These are phyloP conservation scores for Orthonevra nobilis DNA, from an alignment of 2,888 invertebrate species.

Conservation along the genomic window DNA sequence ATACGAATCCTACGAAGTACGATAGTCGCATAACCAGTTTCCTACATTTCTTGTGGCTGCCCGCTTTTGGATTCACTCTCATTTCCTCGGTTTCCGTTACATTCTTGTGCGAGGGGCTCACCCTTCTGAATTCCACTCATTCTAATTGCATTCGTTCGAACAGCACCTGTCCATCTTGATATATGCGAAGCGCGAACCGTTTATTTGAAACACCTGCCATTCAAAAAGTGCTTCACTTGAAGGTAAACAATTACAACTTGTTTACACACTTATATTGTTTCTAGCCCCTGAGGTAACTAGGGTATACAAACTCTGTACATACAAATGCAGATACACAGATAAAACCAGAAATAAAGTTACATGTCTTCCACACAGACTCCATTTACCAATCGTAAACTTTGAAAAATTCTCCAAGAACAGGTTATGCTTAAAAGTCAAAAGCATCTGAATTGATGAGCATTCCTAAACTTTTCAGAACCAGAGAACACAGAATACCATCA, in stretches of 20 bases:
- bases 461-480: conserved; percentile 49
- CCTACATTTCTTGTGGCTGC: conserved; percentile 28
- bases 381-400: conserved; percentile 49
- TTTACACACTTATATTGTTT: too few species aligned
- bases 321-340: too few species aligned
- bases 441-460: conserved; percentile 64
- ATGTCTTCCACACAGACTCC: conserved; percentile 16
- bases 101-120: conserved; percentile 48
- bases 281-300: too few species aligned
- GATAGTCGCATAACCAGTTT: conserved; percentile 62
- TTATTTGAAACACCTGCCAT: conserved; percentile 52
- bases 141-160: conserved; percentile 47
- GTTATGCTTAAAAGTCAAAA: conserved; percentile 61
- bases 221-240: too few species aligned
- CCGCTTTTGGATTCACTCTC: conserved; percentile 61
- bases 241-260: conserved; percentile 24
- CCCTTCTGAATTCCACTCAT: conserved; percentile 51
- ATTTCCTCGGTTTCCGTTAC: conserved; percentile 69
- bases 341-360: conserved; percentile 21
- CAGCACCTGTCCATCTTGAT: conserved; percentile 53
- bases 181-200: conserved; percentile 32
- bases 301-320: too few species aligned
- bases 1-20: conserved; percentile 10
- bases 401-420: conserved; percentile 53
- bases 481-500: conserved; percentile 23